phyloP scores from a whole-genome alignment of 2,113 vertebrate genomes.

The Romanogobio albipinnatus region DNA sequence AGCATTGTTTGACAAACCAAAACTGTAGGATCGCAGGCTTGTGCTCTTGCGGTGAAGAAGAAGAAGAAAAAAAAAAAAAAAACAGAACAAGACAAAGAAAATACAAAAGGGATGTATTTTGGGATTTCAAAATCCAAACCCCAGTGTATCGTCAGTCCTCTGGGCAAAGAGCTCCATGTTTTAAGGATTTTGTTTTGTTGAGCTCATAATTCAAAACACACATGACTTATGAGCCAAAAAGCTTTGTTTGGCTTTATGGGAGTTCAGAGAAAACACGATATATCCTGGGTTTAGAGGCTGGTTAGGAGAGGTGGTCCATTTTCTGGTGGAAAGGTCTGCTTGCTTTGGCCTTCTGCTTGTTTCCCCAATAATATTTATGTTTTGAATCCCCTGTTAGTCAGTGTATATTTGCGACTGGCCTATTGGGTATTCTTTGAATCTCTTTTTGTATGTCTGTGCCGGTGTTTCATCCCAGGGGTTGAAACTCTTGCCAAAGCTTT shows the following conservation, averaged over 20 bases:
- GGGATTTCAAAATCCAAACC: slow-evolving; percentile 63
- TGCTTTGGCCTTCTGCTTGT: slow-evolving; percentile 55
- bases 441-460: slow-evolving; percentile 35
- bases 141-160: slow-evolving; percentile 65
- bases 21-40: slow-evolving; percentile 24
- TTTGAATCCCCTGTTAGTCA: slow-evolving; percentile 36
- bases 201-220: slow-evolving; percentile 80
- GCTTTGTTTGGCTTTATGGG: slow-evolving; percentile 67
- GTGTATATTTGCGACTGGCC: slow-evolving; percentile 9
- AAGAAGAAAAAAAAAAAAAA: slow-evolving; percentile 44
- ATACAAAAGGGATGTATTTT: slow-evolving; percentile 67
- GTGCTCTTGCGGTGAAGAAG: slow-evolving; percentile 61
- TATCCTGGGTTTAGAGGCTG: slow-evolving; percentile 50
- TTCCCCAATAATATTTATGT: slow-evolving; percentile 49
- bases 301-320: slow-evolving; percentile 57
- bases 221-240: slow-evolving; percentile 66
- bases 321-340: slow-evolving; percentile 44
- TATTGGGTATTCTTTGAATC: slow-evolving; percentile 32
- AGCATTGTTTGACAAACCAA: slow-evolving; percentile 3
- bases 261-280: slow-evolving; percentile 54
- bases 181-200: slow-evolving; percentile 74
- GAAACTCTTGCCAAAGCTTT: slow-evolving; percentile 23
- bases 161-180: slow-evolving; percentile 70
- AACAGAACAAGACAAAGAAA: slow-evolving; percentile 9
- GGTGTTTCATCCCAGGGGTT: slow-evolving; percentile 30